These are phyloP conservation scores for Autographa gamma DNA, from an alignment of 2,888 invertebrate species.

Conservation along the genomic window DNA sequence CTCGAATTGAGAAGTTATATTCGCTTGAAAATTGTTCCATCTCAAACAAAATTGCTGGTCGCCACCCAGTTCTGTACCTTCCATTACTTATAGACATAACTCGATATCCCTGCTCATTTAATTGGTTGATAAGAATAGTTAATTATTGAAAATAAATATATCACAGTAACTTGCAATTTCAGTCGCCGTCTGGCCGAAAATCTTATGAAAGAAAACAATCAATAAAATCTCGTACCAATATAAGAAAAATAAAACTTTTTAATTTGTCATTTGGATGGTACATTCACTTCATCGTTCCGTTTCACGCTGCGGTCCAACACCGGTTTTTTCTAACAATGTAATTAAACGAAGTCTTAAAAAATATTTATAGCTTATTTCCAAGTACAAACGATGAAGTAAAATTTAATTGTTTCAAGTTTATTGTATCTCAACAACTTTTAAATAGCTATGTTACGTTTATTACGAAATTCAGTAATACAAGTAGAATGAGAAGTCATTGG, in stretches of 20 bases:
- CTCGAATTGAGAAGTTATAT: constrained; percentile 96
- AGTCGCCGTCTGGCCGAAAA: constrained; percentile 90
- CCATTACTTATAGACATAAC: constrained; percentile 90
- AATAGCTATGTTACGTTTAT: background rate
- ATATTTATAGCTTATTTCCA: background rate
- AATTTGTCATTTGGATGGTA: constrained; percentile 89
- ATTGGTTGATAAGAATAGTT: constrained; percentile 88
- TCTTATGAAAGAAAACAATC: constrained; percentile 90
- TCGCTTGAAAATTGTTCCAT: constrained; percentile 97
- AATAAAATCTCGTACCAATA: constrained; percentile 90
- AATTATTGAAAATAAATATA: constrained; percentile 89
- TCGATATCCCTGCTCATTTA: constrained; percentile 89
- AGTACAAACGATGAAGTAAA: background rate
- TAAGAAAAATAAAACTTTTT: constrained; percentile 89
- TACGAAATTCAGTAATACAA: background rate
- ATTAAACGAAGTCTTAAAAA: background rate
- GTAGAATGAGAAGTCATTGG: constrained; percentile 21
- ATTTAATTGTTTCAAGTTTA: background rate
- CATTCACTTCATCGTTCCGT: constrained; percentile 88
- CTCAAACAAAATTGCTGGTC: constrained; percentile 96
- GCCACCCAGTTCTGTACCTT: constrained; percentile 90
- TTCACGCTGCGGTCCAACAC: constrained; percentile 68
- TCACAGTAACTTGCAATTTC: constrained; percentile 89
- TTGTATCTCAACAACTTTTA: background rate
- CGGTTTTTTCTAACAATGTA: constrained; percentile 57